Percentiles rank a stretch among this genome's conserved stretches.
Conservation (phyloP, 2,797 vertebrate species). For the Pseudopleuronectes americanus region DNA sequence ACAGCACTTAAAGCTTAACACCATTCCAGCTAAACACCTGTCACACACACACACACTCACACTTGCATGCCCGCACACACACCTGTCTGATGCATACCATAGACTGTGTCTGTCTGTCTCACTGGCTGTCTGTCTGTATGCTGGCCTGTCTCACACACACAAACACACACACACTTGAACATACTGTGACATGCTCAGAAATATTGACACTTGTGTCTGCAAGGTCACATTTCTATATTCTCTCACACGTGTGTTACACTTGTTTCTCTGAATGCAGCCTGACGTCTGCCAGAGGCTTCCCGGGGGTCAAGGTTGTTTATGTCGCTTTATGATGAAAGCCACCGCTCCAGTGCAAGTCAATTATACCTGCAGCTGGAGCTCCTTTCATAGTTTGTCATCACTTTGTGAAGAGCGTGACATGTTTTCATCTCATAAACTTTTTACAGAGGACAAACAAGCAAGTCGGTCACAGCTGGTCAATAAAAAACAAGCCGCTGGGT, state of each 20-base stretch:
- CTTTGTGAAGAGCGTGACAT: not conserved
- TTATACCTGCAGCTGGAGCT: conserved; percentile 6
- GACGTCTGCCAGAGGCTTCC: conserved; percentile 4
- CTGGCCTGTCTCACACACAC: conserved; percentile 44
- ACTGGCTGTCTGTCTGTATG: conserved; percentile 28
- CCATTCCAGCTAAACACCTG: conserved; percentile 82
- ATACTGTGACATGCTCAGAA: conserved; percentile 92
- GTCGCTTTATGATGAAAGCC: not conserved
- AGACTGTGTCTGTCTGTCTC: conserved; percentile 35
- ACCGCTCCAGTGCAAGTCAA: not conserved
- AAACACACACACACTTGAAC: conserved; percentile 80
- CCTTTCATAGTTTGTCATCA: not conserved
- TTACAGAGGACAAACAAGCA: not conserved
- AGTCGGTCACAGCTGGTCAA: conserved; percentile 6
- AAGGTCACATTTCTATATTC: conserved; percentile 74
- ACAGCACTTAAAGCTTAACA: conserved; percentile 81
- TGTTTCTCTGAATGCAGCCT: conserved; percentile 38
- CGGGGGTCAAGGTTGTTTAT: not conserved
- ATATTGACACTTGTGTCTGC: conserved; percentile 86
- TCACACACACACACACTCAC: conserved; percentile 44
- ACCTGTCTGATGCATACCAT: conserved; percentile 54
- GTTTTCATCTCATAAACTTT: not conserved
- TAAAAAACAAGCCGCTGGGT: conserved; percentile 11
- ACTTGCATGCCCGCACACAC: conserved; percentile 29
- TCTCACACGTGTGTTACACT: conserved; percentile 41